Percentiles rank a stretch among this genome's conserved stretches.
Evolutionary conservation across 1,140 invertebrate genomes (phyloP).

Genomic region (Camponotus pennsylvanicus): DNA sequence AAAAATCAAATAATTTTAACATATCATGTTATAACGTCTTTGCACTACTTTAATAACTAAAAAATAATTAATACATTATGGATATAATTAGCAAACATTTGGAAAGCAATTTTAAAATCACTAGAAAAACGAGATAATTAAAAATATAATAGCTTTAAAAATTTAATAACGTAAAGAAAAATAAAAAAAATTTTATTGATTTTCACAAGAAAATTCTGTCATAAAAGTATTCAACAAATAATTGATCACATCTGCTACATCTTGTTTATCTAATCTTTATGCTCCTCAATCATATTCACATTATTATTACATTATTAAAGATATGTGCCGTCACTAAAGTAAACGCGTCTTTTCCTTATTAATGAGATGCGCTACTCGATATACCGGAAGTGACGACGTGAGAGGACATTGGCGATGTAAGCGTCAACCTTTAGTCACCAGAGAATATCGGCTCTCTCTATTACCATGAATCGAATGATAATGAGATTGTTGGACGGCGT

Average conservation of each 20-base stretch:
- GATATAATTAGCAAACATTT: neutral
- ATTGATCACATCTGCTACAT: neutral
- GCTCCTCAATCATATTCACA: neutral
- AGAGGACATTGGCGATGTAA: constrained; percentile 44
- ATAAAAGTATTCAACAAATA: neutral
- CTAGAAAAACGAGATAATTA: neutral
- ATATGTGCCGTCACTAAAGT: neutral
- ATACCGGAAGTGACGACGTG: constrained; percentile 40
- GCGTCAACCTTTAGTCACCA: constrained; percentile 61
- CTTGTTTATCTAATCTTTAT: neutral
- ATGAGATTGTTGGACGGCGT: constrained; percentile 79
- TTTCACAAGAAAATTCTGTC: neutral
- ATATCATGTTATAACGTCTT: neutral
- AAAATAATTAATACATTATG: neutral
- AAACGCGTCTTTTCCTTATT: neutral
- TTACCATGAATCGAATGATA: constrained; percentile 83
- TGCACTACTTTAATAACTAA: neutral
- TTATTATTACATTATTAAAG: constrained; percentile 9
- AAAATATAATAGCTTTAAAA: neutral
- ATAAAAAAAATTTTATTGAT: no score
- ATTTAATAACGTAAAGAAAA: neutral
- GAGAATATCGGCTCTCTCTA: constrained; percentile 68
- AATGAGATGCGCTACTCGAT: neutral
- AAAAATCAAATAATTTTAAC: constrained; percentile 33
- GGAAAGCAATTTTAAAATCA: neutral